Evolutionary conservation across 2,888 invertebrate species (phyloP).

Genomic region (Scelioninae gen. 1): DNA sequence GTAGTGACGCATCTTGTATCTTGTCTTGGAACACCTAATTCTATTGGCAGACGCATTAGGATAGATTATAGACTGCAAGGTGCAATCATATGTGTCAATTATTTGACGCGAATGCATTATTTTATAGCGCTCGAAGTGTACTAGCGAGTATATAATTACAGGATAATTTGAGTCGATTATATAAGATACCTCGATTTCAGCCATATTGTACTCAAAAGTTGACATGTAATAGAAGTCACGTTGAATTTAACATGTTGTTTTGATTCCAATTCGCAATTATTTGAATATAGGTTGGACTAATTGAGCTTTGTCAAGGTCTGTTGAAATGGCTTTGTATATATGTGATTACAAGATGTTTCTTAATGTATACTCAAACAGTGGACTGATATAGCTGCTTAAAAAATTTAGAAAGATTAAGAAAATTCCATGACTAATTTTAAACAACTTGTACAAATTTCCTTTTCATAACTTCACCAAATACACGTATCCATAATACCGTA

Average conservation of each 20-base stretch:
- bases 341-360: no score
- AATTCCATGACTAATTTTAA: no score
- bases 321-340: neutral
- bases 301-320: constrained; percentile 2
- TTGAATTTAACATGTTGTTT: neutral
- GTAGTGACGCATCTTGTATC: constrained; percentile 19
- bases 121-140: neutral
- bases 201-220: constrained; percentile 8
- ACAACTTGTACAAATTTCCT: no score
- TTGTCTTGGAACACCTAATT: constrained; percentile 19
- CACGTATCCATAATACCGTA: no score
- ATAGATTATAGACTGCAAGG: constrained; percentile 21
- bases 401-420: no score
- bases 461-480: no score
- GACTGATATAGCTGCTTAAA: no score
- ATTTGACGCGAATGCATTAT: constrained; percentile 26
- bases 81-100: constrained; percentile 34
- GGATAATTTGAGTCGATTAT: constrained; percentile 19
- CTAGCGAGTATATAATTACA: constrained; percentile 17
- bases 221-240: constrained; percentile 18
- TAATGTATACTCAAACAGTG: no score
- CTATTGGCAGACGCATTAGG: constrained; percentile 10
- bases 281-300: constrained; percentile 7
- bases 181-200: constrained; percentile 10
- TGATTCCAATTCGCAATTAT: constrained; percentile 5